These are phyloP conservation scores for Drosophila biarmipes DNA, from an alignment of 1,140 invertebrate genomes.

Conservation along the genomic window DNA sequence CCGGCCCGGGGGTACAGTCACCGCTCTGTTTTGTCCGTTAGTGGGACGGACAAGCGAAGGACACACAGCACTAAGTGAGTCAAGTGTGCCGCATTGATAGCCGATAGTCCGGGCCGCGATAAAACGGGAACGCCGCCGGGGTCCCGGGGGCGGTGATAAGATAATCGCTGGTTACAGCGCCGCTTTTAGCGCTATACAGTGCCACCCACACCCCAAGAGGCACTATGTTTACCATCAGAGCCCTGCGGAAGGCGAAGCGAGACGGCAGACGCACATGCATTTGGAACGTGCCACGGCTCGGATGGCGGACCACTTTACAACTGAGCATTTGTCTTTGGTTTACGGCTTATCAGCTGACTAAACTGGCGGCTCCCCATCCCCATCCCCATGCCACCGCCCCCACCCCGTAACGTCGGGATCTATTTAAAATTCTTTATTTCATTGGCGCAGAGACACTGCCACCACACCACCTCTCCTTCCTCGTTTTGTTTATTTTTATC, in stretches of 20 bases:
- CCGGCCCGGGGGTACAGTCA: background rate
- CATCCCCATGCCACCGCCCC: background rate
- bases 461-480: background rate
- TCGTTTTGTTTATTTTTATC: constrained; percentile 77
- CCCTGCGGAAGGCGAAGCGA: background rate
- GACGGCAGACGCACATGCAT: background rate
- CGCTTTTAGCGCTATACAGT: background rate
- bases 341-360: constrained; percentile 47
- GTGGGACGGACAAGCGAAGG: constrained; percentile 43
- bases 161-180: constrained; percentile 33
- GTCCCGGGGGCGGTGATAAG: constrained; percentile 23
- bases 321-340: constrained; percentile 13
- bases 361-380: constrained; percentile 1
- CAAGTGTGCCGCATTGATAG: constrained; percentile 50
- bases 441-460: constrained; percentile 44
- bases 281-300: constrained; percentile 6
- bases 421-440: constrained; percentile 58
- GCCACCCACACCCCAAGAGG: background rate
- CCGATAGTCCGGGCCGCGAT: constrained; percentile 32
- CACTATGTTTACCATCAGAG: constrained; percentile 22
- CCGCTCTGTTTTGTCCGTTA: constrained; percentile 18
- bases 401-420: constrained; percentile 9
- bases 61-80: constrained; percentile 35
- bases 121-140: constrained; percentile 38
- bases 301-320: constrained; percentile 20